Evolutionary conservation across 2,888 invertebrate species (phyloP).

Genomic region (Herminia tarsipennalis): DNA sequence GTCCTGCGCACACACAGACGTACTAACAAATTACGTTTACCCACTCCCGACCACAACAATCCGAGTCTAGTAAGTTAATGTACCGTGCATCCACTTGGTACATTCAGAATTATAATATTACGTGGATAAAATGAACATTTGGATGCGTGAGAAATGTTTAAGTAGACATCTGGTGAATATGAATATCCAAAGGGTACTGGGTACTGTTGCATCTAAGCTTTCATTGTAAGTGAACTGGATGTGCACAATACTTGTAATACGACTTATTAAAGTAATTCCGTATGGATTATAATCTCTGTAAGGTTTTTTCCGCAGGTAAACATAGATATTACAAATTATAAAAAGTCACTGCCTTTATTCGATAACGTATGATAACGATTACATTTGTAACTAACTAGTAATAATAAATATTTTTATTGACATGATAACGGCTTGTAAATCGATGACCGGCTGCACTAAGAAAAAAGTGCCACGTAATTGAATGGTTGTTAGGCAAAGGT

Average conservation of each 20-base stretch:
- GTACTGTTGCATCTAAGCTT: constrained; percentile 18
- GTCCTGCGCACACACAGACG: constrained; percentile 61
- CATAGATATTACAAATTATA: too few species aligned
- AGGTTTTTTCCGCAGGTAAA: too few species aligned
- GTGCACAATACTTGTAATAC: constrained; percentile 5
- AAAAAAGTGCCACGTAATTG: too few species aligned
- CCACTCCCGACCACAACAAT: constrained; percentile 51
- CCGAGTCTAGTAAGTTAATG: constrained; percentile 40
- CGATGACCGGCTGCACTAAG: too few species aligned
- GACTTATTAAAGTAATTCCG: neutral
- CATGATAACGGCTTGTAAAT: too few species aligned
- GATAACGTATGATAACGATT: too few species aligned
- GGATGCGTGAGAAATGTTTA: constrained; percentile 40
- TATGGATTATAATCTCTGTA: neutral
- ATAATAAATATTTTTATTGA: too few species aligned
- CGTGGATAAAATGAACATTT: constrained; percentile 37
- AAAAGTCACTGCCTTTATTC: too few species aligned
- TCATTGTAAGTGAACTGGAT: constrained; percentile 17
- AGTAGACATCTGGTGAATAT: constrained; percentile 29
- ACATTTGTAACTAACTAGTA: too few species aligned
- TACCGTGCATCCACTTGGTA: constrained; percentile 27
- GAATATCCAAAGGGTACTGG: constrained; percentile 24
- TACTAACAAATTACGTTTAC: constrained; percentile 75
- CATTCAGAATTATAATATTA: constrained; percentile 35
- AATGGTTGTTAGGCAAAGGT: too few species aligned